Evolutionary conservation across 2,888 invertebrate genomes (phyloP).

Genomic region (Microctonus aethiopoides): DNA sequence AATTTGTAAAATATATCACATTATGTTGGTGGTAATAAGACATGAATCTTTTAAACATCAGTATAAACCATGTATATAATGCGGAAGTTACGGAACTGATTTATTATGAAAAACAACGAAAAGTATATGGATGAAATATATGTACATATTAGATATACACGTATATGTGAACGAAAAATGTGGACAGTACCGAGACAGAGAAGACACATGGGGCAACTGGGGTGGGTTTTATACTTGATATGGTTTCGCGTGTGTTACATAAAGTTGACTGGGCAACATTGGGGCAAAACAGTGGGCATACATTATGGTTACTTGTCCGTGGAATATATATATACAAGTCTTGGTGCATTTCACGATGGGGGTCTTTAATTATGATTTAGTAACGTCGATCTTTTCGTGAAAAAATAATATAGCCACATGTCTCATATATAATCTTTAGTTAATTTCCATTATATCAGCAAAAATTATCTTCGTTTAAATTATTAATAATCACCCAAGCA

Average conservation of each 20-base stretch:
- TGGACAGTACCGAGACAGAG: slow-evolving; percentile 31
- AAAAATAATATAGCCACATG: background rate
- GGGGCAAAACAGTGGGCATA: slow-evolving; percentile 35
- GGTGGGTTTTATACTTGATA: slow-evolving; percentile 30
- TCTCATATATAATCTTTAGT: background rate
- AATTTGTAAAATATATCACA: slow-evolving; percentile 14
- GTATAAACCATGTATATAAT: slow-evolving; percentile 36
- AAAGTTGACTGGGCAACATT: slow-evolving; percentile 32
- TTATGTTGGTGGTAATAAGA: background rate
- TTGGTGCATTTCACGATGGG: slow-evolving; percentile 22
- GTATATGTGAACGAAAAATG: slow-evolving; percentile 34
- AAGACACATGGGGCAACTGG: slow-evolving; percentile 33
- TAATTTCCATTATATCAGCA: background rate
- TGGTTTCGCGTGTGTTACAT: slow-evolving; percentile 29
- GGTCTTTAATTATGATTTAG: slow-evolving; percentile 40
- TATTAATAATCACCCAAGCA: background rate
- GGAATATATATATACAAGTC: slow-evolving; percentile 32
- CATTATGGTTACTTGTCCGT: slow-evolving; percentile 39
- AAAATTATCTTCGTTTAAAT: background rate
- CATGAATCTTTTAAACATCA: slow-evolving; percentile 30
- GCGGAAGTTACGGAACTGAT: slow-evolving; percentile 35
- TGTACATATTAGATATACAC: background rate
- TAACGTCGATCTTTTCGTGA: slow-evolving; percentile 33
- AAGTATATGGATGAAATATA: background rate
- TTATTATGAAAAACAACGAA: slow-evolving; percentile 22